These are phyloP conservation scores for Tridacna crocea DNA, from an alignment of 2,888 invertebrate species.

Conservation along the genomic window DNA sequence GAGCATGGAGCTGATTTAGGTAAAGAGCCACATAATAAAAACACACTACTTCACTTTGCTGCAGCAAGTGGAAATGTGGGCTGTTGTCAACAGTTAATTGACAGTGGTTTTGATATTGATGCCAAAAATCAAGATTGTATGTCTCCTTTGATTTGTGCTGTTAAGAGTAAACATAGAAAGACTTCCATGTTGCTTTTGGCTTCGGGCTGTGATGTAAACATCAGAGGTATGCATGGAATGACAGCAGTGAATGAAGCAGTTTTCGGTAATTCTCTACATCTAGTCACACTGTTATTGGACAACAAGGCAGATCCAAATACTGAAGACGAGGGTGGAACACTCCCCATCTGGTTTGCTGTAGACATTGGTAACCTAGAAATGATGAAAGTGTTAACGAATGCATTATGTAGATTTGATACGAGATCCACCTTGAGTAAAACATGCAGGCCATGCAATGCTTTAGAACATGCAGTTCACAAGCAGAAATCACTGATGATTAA, in stretches of 20 bases:
- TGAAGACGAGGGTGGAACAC: slow-evolving; percentile 78
- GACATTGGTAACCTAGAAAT: slow-evolving; percentile 75
- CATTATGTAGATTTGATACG: slow-evolving; percentile 95
- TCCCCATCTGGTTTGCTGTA: slow-evolving; percentile 82
- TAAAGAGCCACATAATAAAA: slow-evolving; percentile 71
- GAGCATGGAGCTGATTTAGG: slow-evolving; percentile 71
- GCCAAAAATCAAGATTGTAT: slow-evolving; percentile 75
- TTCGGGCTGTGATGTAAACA: slow-evolving; percentile 73
- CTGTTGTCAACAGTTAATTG: slow-evolving; percentile 73
- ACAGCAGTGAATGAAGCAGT: slow-evolving; percentile 83
- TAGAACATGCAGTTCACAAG: slow-evolving; percentile 77
- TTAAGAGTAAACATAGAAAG: slow-evolving; percentile 73
- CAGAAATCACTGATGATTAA: slow-evolving; percentile 69
- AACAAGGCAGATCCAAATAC: slow-evolving; percentile 79
- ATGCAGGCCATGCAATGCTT: slow-evolving; percentile 74
- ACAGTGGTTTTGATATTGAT: slow-evolving; percentile 71
- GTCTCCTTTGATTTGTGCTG: slow-evolving; percentile 77
- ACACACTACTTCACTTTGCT: slow-evolving; percentile 78
- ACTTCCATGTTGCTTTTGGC: slow-evolving; percentile 73
- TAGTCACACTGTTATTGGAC: slow-evolving; percentile 77
- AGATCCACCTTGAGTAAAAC: slow-evolving; percentile 92
- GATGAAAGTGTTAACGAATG: slow-evolving; percentile 86
- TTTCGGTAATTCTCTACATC: slow-evolving; percentile 76
- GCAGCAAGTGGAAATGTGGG: slow-evolving; percentile 77
- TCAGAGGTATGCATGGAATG: slow-evolving; percentile 75